Percentiles rank a stretch among this genome's conserved stretches.
phyloP scores from a whole-genome alignment of 2,888 invertebrate species.

The Pasiphila rectangulata region DNA sequence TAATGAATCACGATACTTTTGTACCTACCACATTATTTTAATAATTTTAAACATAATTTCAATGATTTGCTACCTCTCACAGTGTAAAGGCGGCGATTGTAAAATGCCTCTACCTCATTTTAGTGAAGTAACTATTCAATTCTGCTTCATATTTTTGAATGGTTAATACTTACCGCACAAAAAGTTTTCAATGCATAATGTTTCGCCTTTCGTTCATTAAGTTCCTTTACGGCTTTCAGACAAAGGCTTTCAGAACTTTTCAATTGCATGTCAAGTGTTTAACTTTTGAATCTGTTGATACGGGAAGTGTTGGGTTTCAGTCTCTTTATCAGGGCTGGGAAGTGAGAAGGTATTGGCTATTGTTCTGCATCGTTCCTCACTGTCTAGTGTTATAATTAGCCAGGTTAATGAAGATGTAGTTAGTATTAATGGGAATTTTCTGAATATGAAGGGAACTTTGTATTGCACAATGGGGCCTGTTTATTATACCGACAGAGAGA shows the following conservation, averaged over 20 bases:
- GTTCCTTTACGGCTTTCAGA: background rate
- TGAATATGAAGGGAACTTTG: too few species aligned
- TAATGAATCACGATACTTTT: too few species aligned
- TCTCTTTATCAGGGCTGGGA: background rate
- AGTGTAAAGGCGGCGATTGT: too few species aligned
- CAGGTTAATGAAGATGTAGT: background rate
- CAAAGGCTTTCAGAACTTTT: background rate
- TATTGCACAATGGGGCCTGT: too few species aligned
- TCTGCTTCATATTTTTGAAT: background rate
- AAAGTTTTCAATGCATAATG: background rate
- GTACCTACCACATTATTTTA: too few species aligned
- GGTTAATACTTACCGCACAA: background rate
- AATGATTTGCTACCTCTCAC: too few species aligned
- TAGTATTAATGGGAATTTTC: too few species aligned
- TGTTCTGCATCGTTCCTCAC: conserved; percentile 6
- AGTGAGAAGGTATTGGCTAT: background rate
- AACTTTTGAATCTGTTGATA: conserved; percentile 12
- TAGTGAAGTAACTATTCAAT: background rate
- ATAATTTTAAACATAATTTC: too few species aligned
- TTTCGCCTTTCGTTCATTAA: background rate
- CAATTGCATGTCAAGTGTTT: conserved; percentile 9
- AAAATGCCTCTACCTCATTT: too few species aligned
- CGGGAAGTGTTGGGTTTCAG: conserved; percentile 4
- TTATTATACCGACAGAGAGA: too few species aligned
- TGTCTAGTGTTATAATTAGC: conserved; percentile 2